Conservation (phyloP, 2,113 vertebrate genomes). For the Thalassarche chlororhynchos region DNA sequence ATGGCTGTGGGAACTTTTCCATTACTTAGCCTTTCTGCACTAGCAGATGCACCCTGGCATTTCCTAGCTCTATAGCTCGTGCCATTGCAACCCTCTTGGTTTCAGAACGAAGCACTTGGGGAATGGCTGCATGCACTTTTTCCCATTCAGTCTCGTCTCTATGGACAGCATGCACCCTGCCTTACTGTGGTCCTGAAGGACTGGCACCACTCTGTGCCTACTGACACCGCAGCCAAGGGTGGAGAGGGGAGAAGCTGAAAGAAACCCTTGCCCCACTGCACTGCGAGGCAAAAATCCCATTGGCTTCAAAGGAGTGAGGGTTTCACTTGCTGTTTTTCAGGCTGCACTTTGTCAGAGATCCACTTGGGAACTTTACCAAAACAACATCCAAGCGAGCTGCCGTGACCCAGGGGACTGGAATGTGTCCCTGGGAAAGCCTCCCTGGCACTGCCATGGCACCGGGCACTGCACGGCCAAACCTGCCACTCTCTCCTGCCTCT, state of each 20-base stretch:
- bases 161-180: not conserved
- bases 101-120: not conserved
- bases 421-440: conserved; percentile 31
- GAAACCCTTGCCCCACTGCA: not conserved
- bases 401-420: conserved; percentile 1
- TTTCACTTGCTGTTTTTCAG: not conserved
- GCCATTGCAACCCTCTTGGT: not conserved
- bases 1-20: not conserved
- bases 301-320: not conserved
- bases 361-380: not conserved
- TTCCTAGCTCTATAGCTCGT: not conserved
- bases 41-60: not conserved
- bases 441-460: fast-evolving
- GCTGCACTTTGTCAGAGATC: not conserved
- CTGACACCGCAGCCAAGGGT: not conserved
- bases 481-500: not conserved
- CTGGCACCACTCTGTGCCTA: fast-evolving
- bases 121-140: not conserved
- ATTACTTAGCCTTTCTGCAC: not conserved
- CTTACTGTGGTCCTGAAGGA: not conserved
- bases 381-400: not conserved
- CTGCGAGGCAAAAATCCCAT: not conserved
- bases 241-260: not conserved
- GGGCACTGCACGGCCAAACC: fast-evolving
- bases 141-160: fast-evolving